Evolutionary conservation across 2,888 invertebrate genomes (phyloP).

Genomic region (Protodeltote pygarga): DNA sequence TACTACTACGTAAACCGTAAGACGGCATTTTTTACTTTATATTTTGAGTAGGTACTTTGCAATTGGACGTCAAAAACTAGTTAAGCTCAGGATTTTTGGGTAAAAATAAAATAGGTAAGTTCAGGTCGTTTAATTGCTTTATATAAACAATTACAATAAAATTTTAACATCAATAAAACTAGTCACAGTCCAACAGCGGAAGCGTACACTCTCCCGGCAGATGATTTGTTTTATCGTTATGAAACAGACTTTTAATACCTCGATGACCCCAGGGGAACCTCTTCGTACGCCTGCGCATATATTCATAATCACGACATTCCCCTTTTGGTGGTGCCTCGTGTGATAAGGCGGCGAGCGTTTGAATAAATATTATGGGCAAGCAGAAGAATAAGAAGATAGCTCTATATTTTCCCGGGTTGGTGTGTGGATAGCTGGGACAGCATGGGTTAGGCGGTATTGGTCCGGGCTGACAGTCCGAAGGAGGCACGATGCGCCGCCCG

Average conservation of each 20-base stretch:
- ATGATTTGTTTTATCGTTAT: constrained; percentile 91
- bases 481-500: constrained; percentile 60
- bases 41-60: no score
- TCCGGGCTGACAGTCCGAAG: constrained; percentile 59
- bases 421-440: constrained; percentile 62
- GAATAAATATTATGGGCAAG: constrained; percentile 68
- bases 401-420: constrained; percentile 69
- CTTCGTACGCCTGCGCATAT: constrained; percentile 92
- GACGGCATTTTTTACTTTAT: no score
- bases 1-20: no score
- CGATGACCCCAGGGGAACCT: constrained; percentile 97
- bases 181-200: constrained; percentile 70
- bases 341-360: constrained; percentile 52
- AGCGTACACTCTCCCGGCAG: constrained; percentile 73
- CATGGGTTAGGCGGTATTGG: constrained; percentile 67
- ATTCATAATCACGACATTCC: constrained; percentile 88
- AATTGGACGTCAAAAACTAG: no score
- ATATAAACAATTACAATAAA: background rate
- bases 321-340: constrained; percentile 55
- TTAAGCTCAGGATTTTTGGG: no score
- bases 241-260: constrained; percentile 90
- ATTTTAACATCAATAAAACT: constrained; percentile 16
- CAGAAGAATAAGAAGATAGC: constrained; percentile 63
- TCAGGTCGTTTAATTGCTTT: constrained; percentile 4
- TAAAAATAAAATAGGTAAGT: background rate